Evolutionary conservation across 37 sponge, comb jelly and placozoan species (phyloP).

Genomic region (Theonella swinhoei): DNA sequence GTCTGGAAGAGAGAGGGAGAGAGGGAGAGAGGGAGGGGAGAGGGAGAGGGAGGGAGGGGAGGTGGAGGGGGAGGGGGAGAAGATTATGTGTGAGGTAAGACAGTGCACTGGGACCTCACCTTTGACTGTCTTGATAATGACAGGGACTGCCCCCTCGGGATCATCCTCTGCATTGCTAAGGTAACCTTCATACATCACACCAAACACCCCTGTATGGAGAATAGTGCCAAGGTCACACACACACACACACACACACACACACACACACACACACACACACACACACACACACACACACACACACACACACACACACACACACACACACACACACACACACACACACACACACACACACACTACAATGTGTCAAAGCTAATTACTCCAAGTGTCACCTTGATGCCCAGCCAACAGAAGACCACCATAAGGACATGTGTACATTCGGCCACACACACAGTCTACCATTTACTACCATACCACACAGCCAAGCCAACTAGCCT

Average conservation of each 20-base stretch:
- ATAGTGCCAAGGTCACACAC: neutral
- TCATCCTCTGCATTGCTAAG: conserved; percentile 85
- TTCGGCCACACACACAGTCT: too few relatives aligned
- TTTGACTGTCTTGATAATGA: conserved; percentile 79
- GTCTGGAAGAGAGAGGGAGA: conserved; percentile 36
- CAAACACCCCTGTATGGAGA: conserved; percentile 59
- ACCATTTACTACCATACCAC: too few relatives aligned
- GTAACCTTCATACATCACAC: conserved; percentile 77
- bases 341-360: too few relatives aligned
- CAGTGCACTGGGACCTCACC: conserved; percentile 17
- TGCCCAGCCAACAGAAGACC: too few relatives aligned
- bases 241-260: conserved; percentile 14
- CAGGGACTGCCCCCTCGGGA: conserved; percentile 67
- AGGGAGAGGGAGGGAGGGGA: neutral
- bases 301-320: conserved; percentile 13
- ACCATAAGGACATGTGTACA: too few relatives aligned
- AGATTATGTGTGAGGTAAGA: too few relatives aligned
- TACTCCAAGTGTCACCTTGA: too few relatives aligned
- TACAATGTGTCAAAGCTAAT: too few relatives aligned
- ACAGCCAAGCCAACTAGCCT: too few relatives aligned
- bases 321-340: too few relatives aligned
- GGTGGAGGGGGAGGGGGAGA: neutral
- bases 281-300: conserved; percentile 1
- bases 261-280: conserved; percentile 10
- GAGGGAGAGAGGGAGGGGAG: neutral